A percentile compares a stretch with the other conserved stretches of the same genome.
phyloP scores from a whole-genome alignment of 2,888 invertebrate genomes.

The Acleris emargana region DNA sequence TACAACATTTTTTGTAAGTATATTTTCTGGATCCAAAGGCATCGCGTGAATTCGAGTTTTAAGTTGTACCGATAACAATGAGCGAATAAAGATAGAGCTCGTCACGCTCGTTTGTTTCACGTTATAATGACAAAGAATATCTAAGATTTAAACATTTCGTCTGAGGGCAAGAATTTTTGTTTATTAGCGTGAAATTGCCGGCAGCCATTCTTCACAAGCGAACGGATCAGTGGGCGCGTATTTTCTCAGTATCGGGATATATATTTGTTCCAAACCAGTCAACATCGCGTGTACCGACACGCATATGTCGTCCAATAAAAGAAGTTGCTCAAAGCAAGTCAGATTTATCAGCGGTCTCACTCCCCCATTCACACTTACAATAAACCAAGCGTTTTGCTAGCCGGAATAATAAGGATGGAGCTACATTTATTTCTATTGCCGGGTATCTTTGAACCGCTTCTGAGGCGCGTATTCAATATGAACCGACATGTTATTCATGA shows the following conservation, averaged over 20 bases:
- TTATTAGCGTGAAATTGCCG: conserved; percentile 16
- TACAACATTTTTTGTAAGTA: background rate
- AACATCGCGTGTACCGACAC: conserved; percentile 1
- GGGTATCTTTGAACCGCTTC: conserved; percentile 15
- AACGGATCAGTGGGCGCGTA: conserved; percentile 20
- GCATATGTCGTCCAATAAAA: conserved; percentile 26
- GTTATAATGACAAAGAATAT: background rate
- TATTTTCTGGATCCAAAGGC: too few species aligned
- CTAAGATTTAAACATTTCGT: background rate
- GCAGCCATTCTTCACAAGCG: conserved; percentile 8
- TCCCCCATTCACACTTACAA: conserved; percentile 32
- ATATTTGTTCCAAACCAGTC: conserved; percentile 14
- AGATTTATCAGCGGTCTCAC: conserved; percentile 31
- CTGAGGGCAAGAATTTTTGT: conserved; percentile 5
- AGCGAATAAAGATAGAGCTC: background rate
- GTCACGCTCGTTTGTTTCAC: background rate
- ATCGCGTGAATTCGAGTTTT: background rate
- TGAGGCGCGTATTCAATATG: conserved; percentile 27
- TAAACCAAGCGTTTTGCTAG: conserved; percentile 26
- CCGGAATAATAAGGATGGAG: conserved; percentile 24
- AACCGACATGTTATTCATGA: conserved; percentile 34
- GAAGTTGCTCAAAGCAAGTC: conserved; percentile 18
- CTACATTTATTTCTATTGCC: conserved; percentile 26
- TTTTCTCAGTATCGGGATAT: conserved; percentile 3
- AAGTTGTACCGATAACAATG: conserved; percentile 1